Conservation (phyloP, 2,888 invertebrate genomes). For the Mythimna impura region DNA sequence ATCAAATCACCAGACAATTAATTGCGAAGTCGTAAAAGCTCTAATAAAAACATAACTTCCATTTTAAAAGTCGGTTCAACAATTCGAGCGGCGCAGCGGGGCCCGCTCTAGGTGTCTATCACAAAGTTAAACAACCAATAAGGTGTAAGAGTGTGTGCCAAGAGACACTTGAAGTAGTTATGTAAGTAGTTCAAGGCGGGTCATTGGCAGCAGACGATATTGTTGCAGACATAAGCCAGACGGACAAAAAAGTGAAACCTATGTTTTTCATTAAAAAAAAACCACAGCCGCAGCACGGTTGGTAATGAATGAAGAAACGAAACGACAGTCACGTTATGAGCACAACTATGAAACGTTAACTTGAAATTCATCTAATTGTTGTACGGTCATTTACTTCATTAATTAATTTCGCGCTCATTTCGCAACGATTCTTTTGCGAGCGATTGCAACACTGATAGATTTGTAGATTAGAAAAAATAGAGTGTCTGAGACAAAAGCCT, state of each 20-base stretch:
- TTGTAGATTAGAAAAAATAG: conserved; percentile 28
- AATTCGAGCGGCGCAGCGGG: conserved; percentile 58
- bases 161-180: conserved; percentile 74
- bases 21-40: conserved; percentile 59
- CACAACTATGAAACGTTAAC: conserved; percentile 42
- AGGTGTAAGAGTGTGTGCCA: conserved; percentile 68
- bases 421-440: conserved; percentile 31
- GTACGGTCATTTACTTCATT: conserved; percentile 46
- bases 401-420: conserved; percentile 49
- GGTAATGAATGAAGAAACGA: conserved; percentile 66
- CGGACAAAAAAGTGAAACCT: conserved; percentile 89
- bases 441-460: conserved; percentile 41
- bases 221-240: conserved; percentile 86
- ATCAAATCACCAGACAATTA: conserved; percentile 60
- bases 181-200: conserved; percentile 89
- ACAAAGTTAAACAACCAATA: conserved; percentile 67
- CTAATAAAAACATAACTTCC: conserved; percentile 57
- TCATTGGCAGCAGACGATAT: conserved; percentile 84
- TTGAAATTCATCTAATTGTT: conserved; percentile 49
- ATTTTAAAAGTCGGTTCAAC: conserved; percentile 59
- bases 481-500: conserved; percentile 43
- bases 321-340: conserved; percentile 49
- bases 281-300: conserved; percentile 56
- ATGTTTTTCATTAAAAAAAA: conserved; percentile 78
- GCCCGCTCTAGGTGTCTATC: conserved; percentile 67